Base-by-base conservation (phyloP, 1,140 invertebrate species). In the Solen grandis region DNA sequence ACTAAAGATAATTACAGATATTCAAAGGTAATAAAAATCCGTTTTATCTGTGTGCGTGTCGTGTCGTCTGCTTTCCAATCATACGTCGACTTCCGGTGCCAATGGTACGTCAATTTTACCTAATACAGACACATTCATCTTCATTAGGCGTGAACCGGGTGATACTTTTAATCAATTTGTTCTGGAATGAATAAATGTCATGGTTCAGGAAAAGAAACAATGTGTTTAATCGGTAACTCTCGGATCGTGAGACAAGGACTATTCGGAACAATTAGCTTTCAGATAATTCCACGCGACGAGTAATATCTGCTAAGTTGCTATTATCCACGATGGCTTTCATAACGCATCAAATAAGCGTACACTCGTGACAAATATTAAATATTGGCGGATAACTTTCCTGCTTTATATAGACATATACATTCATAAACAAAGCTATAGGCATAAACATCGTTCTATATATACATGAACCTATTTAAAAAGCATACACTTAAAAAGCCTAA, bases 151-250 rank as follows among this genome's bases (percentile, higher is more conserved):
- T 8, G 33, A 65, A 63, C 57, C 13, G 41, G n/a, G 33, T 46
- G 69, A 73, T 52, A 60, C 69, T 69, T 69, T 68, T 54, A 54
- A 69, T 69, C 66, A 69, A 69, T 69, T 69, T 69, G 66, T 69
- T 27, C 33, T 50, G 54, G 54, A 46, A 46, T 46, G 41, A 46
- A 46, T 46, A 46, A 46, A 46, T 19, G 41, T 19, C 8, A 19
- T 46, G 41, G n/a, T n/a, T n/a, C n/a, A n/a, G n/a, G n/a, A n/a
- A n/a, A n/a, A n/a, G n/a, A n/a, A n/a, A n/a, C n/a, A n/a, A n/a
- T n/a, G n/a, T n/a, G n/a, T 46, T 46, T 46, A 10, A 46, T 46
- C 19, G 19, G 19, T 19, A 19, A 46, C 19, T 46, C 8, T 8
- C 41, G 8, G 41, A 46, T 46, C 41, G 41, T 46, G 41, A 46